phyloP scores from a whole-genome alignment of 2,888 invertebrate genomes.

The Microchrysa polita region DNA sequence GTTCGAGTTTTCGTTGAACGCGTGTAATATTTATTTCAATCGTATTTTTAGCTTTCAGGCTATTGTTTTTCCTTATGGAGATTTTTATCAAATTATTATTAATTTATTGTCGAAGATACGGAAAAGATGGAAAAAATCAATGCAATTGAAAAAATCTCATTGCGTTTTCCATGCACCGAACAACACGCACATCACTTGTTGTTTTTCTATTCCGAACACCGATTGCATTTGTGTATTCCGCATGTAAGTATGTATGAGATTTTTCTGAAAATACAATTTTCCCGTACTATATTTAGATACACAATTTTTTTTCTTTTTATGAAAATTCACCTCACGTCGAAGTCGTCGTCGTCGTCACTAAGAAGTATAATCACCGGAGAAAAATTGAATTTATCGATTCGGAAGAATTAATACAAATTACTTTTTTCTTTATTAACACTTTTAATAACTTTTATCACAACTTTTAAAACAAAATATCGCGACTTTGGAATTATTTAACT shows the following conservation, averaged over 20 bases:
- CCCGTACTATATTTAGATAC: conserved; percentile 28
- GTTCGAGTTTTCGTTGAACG: conserved; percentile 1
- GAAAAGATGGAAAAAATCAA: conserved; percentile 13
- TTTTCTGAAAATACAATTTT: conserved; percentile 30
- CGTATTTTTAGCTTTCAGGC: background rate
- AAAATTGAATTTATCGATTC: conserved; percentile 1
- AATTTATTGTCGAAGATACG: background rate
- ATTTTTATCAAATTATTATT: background rate
- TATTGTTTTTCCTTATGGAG: background rate
- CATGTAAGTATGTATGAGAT: background rate
- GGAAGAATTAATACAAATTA: background rate
- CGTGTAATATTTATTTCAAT: background rate
- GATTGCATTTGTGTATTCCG: conserved; percentile 12
- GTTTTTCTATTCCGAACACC: background rate
- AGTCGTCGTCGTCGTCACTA: too few relatives aligned
- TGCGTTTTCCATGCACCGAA: background rate
- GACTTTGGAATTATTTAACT: background rate
- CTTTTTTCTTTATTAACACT: too few relatives aligned
- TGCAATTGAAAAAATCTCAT: background rate
- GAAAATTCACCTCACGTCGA: background rate
- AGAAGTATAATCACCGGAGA: background rate
- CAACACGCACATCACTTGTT: background rate
- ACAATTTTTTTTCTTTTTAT: conserved; percentile 30
- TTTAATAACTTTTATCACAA: too few relatives aligned
- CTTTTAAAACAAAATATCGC: too few relatives aligned